phyloP scores from a whole-genome alignment of 2,888 invertebrate genomes.

The Blera fallax region DNA sequence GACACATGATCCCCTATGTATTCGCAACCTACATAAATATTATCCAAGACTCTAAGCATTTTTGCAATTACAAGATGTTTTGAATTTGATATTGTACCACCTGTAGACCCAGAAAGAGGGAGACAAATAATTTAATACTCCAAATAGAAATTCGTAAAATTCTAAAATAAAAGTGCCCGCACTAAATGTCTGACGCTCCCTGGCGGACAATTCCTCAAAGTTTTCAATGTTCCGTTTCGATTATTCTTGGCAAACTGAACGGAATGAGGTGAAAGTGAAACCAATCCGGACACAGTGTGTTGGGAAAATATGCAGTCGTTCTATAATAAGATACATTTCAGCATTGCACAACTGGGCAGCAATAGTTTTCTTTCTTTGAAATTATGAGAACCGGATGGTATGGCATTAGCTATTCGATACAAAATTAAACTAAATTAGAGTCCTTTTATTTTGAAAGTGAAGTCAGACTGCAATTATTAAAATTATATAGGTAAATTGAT shows the following conservation, averaged over 20 bases:
- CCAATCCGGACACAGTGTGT: not conserved
- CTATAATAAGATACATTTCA: too few relatives aligned
- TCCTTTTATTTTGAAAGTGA: too few relatives aligned
- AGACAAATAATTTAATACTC: not conserved
- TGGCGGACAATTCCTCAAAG: not conserved
- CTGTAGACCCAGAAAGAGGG: constrained; percentile 1
- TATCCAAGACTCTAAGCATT: too few relatives aligned
- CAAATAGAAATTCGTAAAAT: not conserved
- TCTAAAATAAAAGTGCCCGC: not conserved
- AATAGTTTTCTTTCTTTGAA: too few relatives aligned
- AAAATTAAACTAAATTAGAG: too few relatives aligned
- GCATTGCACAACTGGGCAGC: too few relatives aligned
- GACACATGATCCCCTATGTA: not conserved
- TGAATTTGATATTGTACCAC: not conserved
- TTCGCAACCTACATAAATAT: not conserved
- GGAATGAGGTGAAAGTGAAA: not conserved
- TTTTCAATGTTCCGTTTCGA: not conserved
- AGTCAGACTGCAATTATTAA: too few relatives aligned
- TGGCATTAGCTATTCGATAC: too few relatives aligned
- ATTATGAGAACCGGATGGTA: too few relatives aligned
- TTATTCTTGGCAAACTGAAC: not conserved
- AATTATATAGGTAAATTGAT: too few relatives aligned
- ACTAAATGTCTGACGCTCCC: not conserved
- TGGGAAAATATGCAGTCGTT: not conserved
- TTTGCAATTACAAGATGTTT: not conserved